Evolutionary conservation across 2,888 invertebrate species (phyloP), one percentile per base, ranked within the genome.

Genomic region (Drosophila glabriapex): DNA sequence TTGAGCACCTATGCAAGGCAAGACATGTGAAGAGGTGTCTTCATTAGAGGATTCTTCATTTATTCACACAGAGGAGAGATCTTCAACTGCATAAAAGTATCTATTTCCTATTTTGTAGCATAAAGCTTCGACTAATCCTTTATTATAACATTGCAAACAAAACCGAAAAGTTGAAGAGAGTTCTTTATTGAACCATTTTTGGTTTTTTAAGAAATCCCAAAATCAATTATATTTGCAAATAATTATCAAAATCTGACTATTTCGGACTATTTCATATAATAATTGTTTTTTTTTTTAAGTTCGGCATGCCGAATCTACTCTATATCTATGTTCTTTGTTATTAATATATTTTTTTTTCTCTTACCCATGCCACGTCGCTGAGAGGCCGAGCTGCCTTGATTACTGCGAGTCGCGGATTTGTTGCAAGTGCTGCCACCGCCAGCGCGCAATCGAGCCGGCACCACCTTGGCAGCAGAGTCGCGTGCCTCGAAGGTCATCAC

Each of bases 401-500:
- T 93, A 56, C 92, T 93, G 33, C 91, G 85, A 22, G 91, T 80
- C 9, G 89, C 81, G 35, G 85, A 86, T 68, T 92, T 92, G 66
- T 80, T 92, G 73, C 90, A 85, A 16, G 43, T 58, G 19, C 85
- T 83, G 63, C 74, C 94, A 92, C 85, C 94, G 31, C 91, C 91
- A 6, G 93, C 91, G 82, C 95, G 95, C 70, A 95, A 94, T 29
- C 96, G 95, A 39, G 97, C 97, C 1, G 98, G 98, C 22, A 97
- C 97, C 62, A 98, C 97, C 93, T 97, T 97, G 3, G 98, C 97
- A 0, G 99, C 97, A 74, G 97, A 97, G 93, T 99, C 99, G 4
- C 99, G 95, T 0, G 98, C 98, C 92, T 99, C 99, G 92, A 99
- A 98, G n/a, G 99, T 99, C 97, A 99, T 98, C 62, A 99, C 99